phyloP scores from a whole-genome alignment of 2,797 vertebrate genomes.

The Scolopax bukidnonensis region DNA sequence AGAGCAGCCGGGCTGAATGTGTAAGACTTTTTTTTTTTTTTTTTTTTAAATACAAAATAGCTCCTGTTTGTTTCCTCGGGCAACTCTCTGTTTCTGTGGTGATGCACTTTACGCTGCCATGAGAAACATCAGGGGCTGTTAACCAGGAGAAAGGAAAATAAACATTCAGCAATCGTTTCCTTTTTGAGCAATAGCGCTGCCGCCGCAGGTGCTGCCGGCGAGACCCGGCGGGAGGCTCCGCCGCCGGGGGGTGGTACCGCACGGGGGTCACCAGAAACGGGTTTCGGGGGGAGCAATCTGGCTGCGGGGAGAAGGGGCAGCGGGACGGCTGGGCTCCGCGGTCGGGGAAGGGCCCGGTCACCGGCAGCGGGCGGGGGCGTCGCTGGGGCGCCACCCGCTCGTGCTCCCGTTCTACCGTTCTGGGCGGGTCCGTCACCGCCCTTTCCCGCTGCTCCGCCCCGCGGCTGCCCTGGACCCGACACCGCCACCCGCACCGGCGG shows the following conservation, averaged over 20 bases:
- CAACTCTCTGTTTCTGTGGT: fast-evolving
- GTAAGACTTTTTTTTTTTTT: neutral
- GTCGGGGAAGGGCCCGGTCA: neutral
- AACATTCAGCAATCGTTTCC: fast-evolving
- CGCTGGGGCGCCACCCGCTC: neutral
- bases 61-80: neutral
- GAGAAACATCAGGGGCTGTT: neutral
- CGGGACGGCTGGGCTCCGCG: fast-evolving
- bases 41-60: neutral
- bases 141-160: neutral
- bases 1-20: fast-evolving
- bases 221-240: neutral
- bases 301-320: neutral
- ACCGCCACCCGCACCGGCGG: neutral
- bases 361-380: too few relatives aligned
- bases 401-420: neutral
- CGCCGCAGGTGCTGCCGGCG: neutral
- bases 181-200: neutral
- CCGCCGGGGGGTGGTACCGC: neutral
- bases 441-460: neutral
- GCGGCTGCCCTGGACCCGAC: neutral
- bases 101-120: neutral
- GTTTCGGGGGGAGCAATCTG: neutral
- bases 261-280: too few relatives aligned
- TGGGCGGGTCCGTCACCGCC: neutral